Percentiles rank a stretch among this genome's conserved stretches.
These are phyloP conservation scores for Ophion ventricosus DNA, from an alignment of 2,888 invertebrate species.

Conservation along the genomic window DNA sequence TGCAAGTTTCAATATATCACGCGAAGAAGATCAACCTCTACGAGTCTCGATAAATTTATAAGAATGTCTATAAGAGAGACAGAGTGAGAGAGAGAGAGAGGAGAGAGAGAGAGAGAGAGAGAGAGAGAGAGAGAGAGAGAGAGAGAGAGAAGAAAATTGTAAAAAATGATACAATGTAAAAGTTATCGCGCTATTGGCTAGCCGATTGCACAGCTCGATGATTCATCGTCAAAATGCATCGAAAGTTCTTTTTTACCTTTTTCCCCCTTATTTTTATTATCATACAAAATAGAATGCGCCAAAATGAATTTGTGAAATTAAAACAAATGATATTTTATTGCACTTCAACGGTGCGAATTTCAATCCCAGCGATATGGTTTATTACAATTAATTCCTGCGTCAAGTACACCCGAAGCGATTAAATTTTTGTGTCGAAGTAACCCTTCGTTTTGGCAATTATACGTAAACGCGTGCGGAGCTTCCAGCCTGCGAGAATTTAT, in stretches of 20 bases:
- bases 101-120: neutral
- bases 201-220: constrained; percentile 12
- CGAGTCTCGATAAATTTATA: constrained; percentile 31
- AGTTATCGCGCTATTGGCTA: constrained; percentile 23
- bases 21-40: constrained; percentile 19
- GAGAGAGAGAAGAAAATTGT: neutral
- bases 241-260: no score
- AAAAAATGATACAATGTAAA: constrained; percentile 13
- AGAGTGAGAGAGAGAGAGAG: constrained; percentile 3
- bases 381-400: no score
- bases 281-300: neutral
- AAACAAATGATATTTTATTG: neutral
- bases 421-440: no score
- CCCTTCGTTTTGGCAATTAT: constrained; percentile 1
- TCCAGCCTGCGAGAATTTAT: no score
- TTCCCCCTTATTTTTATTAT: no score
- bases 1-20: constrained; percentile 39
- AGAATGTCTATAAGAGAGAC: constrained; percentile 20
- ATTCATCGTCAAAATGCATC: no score
- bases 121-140: constrained; percentile 22
- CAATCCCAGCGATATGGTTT: no score
- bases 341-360: no score
- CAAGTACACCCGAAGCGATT: no score
- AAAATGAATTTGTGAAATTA: neutral
- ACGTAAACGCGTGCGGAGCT: neutral